These are phyloP conservation scores for Harmothoe impar DNA, from an alignment of 2,888 invertebrate species.

Conservation along the genomic window DNA sequence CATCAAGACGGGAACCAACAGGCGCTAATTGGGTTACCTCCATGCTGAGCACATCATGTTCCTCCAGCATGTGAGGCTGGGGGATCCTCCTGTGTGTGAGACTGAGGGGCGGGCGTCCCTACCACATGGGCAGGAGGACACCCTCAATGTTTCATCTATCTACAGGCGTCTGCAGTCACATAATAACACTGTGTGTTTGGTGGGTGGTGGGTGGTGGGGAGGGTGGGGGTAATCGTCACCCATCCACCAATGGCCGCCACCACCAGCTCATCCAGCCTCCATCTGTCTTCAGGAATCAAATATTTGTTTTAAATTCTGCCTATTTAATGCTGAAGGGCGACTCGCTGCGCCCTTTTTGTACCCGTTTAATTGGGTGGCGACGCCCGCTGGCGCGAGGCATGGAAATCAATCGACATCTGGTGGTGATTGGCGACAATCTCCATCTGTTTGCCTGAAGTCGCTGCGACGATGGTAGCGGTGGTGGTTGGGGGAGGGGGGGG, in stretches of 20 bases:
- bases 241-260: background rate
- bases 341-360: slow-evolving; percentile 32
- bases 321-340: slow-evolving; percentile 53
- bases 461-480: background rate
- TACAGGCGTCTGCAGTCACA: too few species aligned
- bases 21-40: slow-evolving; percentile 56
- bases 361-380: slow-evolving; percentile 31
- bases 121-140: too few species aligned
- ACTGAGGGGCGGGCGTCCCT: too few species aligned
- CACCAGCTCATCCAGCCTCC: slow-evolving; percentile 15
- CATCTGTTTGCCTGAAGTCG: slow-evolving; percentile 35
- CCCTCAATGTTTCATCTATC: too few species aligned
- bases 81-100: too few species aligned
- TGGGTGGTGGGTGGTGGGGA: too few species aligned
- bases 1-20: background rate
- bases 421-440: slow-evolving; percentile 43
- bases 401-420: slow-evolving; percentile 55
- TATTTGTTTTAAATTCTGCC: slow-evolving; percentile 63
- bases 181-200: too few species aligned
- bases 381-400: background rate
- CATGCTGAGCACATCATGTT: slow-evolving; percentile 52
- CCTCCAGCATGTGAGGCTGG: background rate
- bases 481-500: background rate
- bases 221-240: background rate
- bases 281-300: slow-evolving; percentile 62